A percentile compares a stretch with the other conserved stretches of the same genome.
Evolutionary conservation across 1,140 invertebrate genomes (phyloP).

Genomic region (Sitophilus oryzae): DNA sequence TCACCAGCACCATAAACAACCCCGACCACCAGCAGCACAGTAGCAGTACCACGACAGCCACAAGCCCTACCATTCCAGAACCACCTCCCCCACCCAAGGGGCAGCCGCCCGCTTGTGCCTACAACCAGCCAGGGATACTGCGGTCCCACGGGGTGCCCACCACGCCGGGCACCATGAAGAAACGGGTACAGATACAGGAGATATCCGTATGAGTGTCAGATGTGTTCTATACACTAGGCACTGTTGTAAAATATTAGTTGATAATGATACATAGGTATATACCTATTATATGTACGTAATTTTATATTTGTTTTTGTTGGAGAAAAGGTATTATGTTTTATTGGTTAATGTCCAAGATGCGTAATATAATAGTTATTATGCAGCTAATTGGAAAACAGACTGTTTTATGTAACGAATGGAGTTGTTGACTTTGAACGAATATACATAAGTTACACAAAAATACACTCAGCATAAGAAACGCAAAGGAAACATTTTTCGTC

Average conservation of each 20-base stretch:
- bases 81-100: constrained; percentile 67
- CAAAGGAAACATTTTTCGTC: no score
- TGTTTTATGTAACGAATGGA: no score
- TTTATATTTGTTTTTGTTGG: constrained; percentile 8
- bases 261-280: no score
- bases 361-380: no score
- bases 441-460: no score
- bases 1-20: constrained; percentile 37
- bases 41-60: constrained; percentile 41
- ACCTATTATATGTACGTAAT: no score
- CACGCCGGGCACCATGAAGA: constrained; percentile 67
- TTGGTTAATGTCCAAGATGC: no score
- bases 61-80: constrained; percentile 58
- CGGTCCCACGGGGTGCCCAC: constrained; percentile 48
- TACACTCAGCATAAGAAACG: no score
- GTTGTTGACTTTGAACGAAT: no score
- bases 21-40: constrained; percentile 41
- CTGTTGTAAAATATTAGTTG: no score
- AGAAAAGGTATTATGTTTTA: constrained; percentile 1
- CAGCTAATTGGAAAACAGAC: no score
- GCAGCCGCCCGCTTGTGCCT: constrained; percentile 44
- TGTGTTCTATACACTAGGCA: no score
- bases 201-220: constrained; percentile 69
- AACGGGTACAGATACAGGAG: constrained; percentile 81
- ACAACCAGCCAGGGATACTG: constrained; percentile 54